These are phyloP conservation scores for Condylura cristata DNA, from an alignment of 2,113 vertebrate genomes.

Conservation along the genomic window DNA sequence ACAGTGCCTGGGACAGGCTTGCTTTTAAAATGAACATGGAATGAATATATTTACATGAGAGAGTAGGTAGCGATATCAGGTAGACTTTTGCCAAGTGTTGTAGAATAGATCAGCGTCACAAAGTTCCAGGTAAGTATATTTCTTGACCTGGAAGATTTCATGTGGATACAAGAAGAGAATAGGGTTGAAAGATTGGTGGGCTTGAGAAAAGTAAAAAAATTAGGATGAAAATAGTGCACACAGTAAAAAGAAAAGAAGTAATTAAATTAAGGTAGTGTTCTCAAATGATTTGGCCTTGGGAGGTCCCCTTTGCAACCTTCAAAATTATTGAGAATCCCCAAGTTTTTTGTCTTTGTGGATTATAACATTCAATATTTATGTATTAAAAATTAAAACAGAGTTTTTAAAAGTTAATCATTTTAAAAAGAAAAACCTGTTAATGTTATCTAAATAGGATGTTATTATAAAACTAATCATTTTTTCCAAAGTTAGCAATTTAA, in stretches of 20 bases:
- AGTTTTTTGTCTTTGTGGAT: not conserved
- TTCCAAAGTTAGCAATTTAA: not conserved
- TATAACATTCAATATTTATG: not conserved
- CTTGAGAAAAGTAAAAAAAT: not conserved
- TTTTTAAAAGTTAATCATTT: not conserved
- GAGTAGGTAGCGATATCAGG: not conserved
- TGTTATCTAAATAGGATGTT: not conserved
- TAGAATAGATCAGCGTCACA: not conserved
- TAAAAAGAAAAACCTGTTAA: not conserved
- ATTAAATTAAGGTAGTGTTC: not conserved
- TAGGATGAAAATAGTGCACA: not conserved
- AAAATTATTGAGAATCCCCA: not conserved
- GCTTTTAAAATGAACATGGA: not conserved
- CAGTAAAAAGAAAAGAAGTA: not conserved
- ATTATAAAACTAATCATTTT: not conserved
- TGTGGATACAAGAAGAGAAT: not conserved
- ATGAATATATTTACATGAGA: not conserved
- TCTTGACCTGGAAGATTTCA: not conserved
- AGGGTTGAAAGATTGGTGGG: not conserved
- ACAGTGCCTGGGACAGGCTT: not conserved
- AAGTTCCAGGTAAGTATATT: not conserved
- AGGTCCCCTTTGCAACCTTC: not conserved
- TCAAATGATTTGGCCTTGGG: not conserved
- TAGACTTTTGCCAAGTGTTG: not conserved
- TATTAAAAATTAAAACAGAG: conserved; percentile 2